These are phyloP conservation scores for Phyto melanocephala DNA, from an alignment of 2,888 invertebrate species.

Conservation along the genomic window DNA sequence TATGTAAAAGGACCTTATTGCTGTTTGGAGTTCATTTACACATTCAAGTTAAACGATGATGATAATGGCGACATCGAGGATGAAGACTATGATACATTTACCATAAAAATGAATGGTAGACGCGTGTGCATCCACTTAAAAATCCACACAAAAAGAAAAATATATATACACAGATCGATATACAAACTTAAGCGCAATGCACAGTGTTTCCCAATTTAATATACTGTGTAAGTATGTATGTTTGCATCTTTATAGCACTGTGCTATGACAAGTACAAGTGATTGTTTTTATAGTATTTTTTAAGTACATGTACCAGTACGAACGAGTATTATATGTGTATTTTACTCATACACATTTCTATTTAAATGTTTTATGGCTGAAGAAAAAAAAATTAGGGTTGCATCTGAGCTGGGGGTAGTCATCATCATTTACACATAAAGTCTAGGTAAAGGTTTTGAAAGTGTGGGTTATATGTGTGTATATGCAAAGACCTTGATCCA, in stretches of 20 bases:
- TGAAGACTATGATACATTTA: constrained; percentile 32
- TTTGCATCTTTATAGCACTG: too few relatives aligned
- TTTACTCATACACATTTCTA: constrained; percentile 16
- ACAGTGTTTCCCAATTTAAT: constrained; percentile 9
- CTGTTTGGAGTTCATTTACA: constrained; percentile 45
- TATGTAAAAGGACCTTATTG: constrained; percentile 46
- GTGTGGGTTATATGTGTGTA: neutral
- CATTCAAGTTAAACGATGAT: constrained; percentile 13
- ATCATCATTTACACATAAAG: neutral
- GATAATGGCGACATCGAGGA: constrained; percentile 13
- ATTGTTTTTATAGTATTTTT: constrained; percentile 35
- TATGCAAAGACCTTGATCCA: constrained; percentile 61
- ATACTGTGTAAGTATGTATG: neutral
- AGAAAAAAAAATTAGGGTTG: constrained; percentile 14
- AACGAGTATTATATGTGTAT: neutral
- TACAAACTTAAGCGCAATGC: neutral
- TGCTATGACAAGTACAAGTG: constrained; percentile 22
- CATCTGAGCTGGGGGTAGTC: constrained; percentile 43
- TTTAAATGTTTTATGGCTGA: constrained; percentile 54
- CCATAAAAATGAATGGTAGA: constrained; percentile 56
- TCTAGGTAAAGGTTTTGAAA: neutral
- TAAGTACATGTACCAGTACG: neutral
- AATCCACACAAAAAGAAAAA: neutral
- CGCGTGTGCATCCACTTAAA: constrained; percentile 64
- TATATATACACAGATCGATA: neutral